These are phyloP conservation scores for Sinocyclocheilus anshuiensis DNA, from an alignment of 2,113 vertebrate genomes.

Conservation along the genomic window DNA sequence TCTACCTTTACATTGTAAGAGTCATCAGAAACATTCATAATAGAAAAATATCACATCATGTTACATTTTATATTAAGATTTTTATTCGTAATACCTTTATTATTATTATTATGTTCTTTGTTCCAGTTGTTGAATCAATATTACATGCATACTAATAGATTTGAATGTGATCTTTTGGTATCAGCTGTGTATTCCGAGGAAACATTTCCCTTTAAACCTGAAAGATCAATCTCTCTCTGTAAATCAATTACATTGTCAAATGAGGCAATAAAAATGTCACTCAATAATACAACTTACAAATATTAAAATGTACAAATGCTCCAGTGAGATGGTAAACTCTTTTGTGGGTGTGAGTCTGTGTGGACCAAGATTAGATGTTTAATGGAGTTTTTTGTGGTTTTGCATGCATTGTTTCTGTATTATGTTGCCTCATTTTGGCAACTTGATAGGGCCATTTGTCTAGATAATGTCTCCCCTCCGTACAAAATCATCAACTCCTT, in stretches of 20 bases:
- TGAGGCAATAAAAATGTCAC: background rate
- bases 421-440: conserved; percentile 20
- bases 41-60: background rate
- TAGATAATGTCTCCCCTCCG: background rate
- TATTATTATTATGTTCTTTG: background rate
- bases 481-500: background rate
- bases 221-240: background rate
- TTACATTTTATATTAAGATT: conserved; percentile 2
- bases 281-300: background rate
- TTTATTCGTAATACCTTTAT: background rate
- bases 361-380: background rate
- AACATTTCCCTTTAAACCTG: conserved; percentile 1
- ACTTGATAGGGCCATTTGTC: conserved; percentile 2
- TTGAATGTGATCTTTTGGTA: background rate
- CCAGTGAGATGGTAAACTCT: background rate
- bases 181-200: background rate
- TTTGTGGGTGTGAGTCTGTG: background rate
- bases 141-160: background rate
- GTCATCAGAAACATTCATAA: background rate
- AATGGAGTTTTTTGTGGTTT: conserved; percentile 17
- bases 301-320: background rate
- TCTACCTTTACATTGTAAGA: background rate
- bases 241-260: background rate
- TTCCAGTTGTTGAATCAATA: background rate
- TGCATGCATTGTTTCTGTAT: conserved; percentile 8